Base-by-base conservation (phyloP, 1,140 invertebrate species). In the Xylocopa sonorina region DNA sequence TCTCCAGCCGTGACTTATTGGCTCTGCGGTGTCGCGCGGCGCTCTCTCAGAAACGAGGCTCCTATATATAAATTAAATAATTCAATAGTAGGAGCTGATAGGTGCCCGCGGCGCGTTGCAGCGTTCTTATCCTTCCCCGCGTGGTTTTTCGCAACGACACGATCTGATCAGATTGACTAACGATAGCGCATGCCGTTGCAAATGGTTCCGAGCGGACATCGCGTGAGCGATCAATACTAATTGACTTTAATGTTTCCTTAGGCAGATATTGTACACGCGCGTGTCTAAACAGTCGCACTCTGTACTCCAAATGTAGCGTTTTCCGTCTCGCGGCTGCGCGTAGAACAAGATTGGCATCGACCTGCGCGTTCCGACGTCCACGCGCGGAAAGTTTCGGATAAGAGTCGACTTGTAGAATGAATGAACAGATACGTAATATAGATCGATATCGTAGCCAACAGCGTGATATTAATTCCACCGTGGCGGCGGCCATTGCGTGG, bases 381-480 rank as follows among this genome's bases (percentile, higher is more conserved):
- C 16, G 27, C 53, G 46, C 41, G 57, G 60, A 66, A 32, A 74
- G 55, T 78, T 73, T 24, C 27, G 55, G 29, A 63, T 10, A 83
- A 71, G n/a, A n/a, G n/a, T n/a, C 64, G 48, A 62, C 57, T 84
- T 58, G 55, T 50, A 77, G 43, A 64, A 81, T 72, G 67, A 84
- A 82, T 46, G 69, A 43, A 48, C 32, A 55, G 74, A 72, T 62
- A 38, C 18, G 27, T 5, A n/a, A n/a, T n/a, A n/a, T n/a, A 71
- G 78, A 75, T 66, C 38, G 51, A 63, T 68, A 80, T 48, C 72
- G 43, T 16, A 55, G 38, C 50, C 55, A 46, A 32, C 18, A 69
- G 43, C 43, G 62, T 41, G 50, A 63, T 80, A 84, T 84, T 83
- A 80, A 80, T 76, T 84, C 81, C 69, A 71, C 12, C 62, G 34